These are phyloP conservation scores for Leptopilina drosophilae DNA, from an alignment of 2,888 invertebrate genomes.

Conservation along the genomic window DNA sequence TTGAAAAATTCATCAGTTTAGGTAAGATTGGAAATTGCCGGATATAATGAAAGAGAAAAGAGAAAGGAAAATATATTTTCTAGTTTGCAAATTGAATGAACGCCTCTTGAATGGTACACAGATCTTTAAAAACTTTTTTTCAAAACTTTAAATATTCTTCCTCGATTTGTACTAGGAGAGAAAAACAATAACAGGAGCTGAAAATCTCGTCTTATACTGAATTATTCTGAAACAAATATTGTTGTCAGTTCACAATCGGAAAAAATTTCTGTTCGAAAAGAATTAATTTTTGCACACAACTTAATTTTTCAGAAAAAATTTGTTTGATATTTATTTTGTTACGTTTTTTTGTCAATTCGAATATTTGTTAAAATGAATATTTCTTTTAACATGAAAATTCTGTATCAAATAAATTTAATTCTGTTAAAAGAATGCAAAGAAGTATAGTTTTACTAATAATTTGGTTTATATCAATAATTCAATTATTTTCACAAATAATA, in stretches of 20 bases:
- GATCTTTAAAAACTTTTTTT: neutral
- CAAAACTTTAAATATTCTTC: slow-evolving; percentile 2
- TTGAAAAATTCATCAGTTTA: neutral
- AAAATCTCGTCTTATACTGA: neutral
- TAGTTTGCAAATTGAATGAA: slow-evolving; percentile 4
- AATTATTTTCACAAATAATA: no score
- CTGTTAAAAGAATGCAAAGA: no score
- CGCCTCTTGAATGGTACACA: slow-evolving; percentile 5
- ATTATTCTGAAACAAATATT: neutral
- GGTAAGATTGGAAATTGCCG: neutral
- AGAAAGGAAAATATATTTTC: neutral
- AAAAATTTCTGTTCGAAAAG: neutral
- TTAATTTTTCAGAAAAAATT: no score
- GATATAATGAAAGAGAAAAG: neutral
- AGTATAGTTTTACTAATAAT: no score
- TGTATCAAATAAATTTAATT: no score
- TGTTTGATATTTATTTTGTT: no score
- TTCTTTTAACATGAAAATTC: no score
- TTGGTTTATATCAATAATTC: no score
- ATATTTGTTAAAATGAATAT: no score
- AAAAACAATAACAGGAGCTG: neutral
- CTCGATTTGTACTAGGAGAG: neutral
- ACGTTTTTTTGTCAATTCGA: no score
- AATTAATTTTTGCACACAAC: no score
- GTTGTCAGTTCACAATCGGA: neutral